Conservation (phyloP, 2,797 vertebrate species). For the Melopsittacus undulatus region DNA sequence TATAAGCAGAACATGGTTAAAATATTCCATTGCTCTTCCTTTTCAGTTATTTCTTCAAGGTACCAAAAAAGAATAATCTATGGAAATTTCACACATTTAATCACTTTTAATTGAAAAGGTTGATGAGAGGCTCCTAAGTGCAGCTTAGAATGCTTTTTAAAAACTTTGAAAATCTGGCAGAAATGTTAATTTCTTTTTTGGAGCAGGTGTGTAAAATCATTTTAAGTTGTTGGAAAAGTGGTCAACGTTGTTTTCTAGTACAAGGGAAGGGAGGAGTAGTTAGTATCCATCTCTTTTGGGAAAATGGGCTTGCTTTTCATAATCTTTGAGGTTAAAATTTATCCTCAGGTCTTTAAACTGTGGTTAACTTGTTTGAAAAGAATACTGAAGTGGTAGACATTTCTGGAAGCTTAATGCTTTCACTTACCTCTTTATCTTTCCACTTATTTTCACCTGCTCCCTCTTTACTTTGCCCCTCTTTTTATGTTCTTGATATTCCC, state of each 20-base stretch:
- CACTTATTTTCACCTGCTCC: neutral
- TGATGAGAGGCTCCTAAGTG: neutral
- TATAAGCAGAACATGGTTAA: neutral
- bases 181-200: neutral
- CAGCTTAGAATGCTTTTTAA: neutral
- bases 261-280: neutral
- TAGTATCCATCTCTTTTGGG: neutral
- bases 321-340: neutral
- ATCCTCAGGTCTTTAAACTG: neutral
- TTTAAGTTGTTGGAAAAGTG: neutral
- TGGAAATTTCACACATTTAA: neutral
- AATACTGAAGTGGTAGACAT: neutral
- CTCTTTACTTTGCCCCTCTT: neutral
- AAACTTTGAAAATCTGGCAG: neutral
- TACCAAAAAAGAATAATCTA: neutral
- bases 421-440: neutral
- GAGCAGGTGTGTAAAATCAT: neutral
- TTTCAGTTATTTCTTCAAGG: neutral
- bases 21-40: neutral
- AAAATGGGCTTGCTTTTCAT: neutral
- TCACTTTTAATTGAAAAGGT: neutral
- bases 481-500: neutral
- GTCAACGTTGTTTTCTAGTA: neutral
- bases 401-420: neutral
- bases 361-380: neutral